phyloP scores from a whole-genome alignment of 2,113 vertebrate species.

The Fregetta grallaria region DNA sequence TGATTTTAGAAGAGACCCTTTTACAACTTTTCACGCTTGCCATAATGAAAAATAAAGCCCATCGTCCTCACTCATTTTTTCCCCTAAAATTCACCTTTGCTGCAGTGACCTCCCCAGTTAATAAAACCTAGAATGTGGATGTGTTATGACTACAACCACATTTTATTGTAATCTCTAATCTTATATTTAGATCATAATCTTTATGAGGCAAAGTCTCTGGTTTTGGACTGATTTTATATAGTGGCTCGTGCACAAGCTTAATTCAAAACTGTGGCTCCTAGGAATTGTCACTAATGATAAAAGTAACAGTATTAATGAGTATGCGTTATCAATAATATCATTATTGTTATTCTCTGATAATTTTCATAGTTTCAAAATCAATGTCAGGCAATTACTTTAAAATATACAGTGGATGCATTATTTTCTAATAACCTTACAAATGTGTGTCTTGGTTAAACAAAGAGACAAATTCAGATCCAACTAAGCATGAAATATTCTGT shows the following conservation, averaged over 20 bases:
- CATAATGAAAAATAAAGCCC: background rate
- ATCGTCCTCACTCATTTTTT: background rate
- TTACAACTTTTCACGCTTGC: background rate
- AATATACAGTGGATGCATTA: background rate
- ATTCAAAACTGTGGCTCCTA: background rate
- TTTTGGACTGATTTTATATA: background rate
- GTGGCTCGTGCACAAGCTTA: background rate
- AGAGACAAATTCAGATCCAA: constrained; percentile 46
- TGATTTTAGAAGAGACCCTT: background rate
- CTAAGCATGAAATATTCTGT: constrained; percentile 55
- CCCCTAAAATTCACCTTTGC: background rate
- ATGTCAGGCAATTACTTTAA: constrained; percentile 37
- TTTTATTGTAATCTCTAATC: background rate
- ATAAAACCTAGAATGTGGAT: background rate
- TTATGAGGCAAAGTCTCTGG: background rate
- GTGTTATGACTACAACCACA: background rate
- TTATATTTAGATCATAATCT: background rate
- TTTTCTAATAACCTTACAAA: constrained; percentile 48
- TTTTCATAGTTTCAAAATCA: constrained; percentile 17
- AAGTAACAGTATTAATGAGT: background rate
- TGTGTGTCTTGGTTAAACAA: constrained; percentile 34
- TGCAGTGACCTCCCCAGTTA: background rate
- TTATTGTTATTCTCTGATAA: background rate
- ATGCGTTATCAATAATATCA: background rate
- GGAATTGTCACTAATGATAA: background rate